Conservation (phyloP, 2,888 invertebrate species). For the Apamea epomidion region DNA sequence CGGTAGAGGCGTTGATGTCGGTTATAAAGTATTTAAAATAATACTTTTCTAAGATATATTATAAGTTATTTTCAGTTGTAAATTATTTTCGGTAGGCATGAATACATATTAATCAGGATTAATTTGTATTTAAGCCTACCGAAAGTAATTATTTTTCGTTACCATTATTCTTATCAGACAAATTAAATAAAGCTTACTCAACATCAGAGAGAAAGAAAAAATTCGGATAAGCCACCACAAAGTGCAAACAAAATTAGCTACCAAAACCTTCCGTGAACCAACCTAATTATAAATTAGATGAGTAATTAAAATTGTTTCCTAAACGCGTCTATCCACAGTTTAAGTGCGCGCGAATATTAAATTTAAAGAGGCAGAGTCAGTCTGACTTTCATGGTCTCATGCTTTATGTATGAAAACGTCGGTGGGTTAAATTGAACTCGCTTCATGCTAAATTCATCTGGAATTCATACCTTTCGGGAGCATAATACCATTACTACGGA, state of each 20-base stretch:
- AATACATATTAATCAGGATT: too few species aligned
- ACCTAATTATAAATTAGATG: constrained; percentile 55
- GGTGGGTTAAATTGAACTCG: constrained; percentile 71
- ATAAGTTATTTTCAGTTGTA: too few species aligned
- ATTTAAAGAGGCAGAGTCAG: constrained; percentile 65
- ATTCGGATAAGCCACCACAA: neutral
- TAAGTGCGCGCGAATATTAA: constrained; percentile 60
- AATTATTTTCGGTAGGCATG: too few species aligned
- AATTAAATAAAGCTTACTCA: neutral
- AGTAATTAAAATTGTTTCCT: constrained; percentile 61
- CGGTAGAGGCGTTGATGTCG: too few species aligned
- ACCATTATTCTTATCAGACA: too few species aligned
- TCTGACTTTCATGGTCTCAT: constrained; percentile 74
- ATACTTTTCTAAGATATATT: too few species aligned
- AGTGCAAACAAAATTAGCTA: constrained; percentile 24
- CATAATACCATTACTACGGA: constrained; percentile 70
- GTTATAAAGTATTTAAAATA: too few species aligned
- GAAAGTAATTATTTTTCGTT: neutral
- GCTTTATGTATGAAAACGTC: constrained; percentile 78
- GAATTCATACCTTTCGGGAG: constrained; percentile 73
- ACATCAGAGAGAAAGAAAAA: neutral
- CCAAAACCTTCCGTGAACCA: constrained; percentile 13
- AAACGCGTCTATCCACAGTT: constrained; percentile 45
- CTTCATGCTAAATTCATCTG: constrained; percentile 75
- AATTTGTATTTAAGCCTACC: neutral